Evolutionary conservation across 2,888 invertebrate genomes (phyloP), one percentile per base, ranked within the genome.

Genomic region (Chaitophorus viminalis): DNA sequence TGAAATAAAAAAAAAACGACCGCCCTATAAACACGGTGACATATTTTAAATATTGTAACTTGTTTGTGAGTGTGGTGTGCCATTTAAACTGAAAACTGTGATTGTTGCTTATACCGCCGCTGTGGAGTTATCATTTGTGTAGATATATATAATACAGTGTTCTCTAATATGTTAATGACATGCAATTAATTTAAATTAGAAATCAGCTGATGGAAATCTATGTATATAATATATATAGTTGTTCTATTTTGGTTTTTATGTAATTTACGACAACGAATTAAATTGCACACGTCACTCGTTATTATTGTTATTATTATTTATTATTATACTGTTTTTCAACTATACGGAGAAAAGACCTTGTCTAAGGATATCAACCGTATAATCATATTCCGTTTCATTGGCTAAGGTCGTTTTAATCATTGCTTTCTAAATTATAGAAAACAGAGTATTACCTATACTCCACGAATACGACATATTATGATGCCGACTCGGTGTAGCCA

Each of bases 361-460:
- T 11, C 14, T 29, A 6, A 33, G 25, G 29, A 33, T 70, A 52
- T 68, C 29, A 60, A 60, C 78, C n/a, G 14, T 60, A 39, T 11
- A n/a, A 68, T 81, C 29, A 68, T 33, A 46, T 33, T 31, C 8
- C 33, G 25, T 70, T 70, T 70, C 9, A 52, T 81, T 52, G 46
- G 65, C 33, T 70, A 70, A 72, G 25, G 70, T 82, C 52, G n/a
- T 70, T 39, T 52, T 76, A 52, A 70, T 81, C 70, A 25, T 68
- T 70, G 46, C 68, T 81, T 46, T 81, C 46, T 46, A 46, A 81
- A 70, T 52, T 3, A 52, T 70, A 33, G 70, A 72, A 31, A 70
- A 33, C 14, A 70, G 46, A n/a, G n/a, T 46, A 31, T 68, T 46
- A 29, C 31, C 31, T 36, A n/a, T 25, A 70, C 31, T 46, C 70